Conservation (phyloP, 2,113 vertebrate genomes). For the Rhea americana region DNA sequence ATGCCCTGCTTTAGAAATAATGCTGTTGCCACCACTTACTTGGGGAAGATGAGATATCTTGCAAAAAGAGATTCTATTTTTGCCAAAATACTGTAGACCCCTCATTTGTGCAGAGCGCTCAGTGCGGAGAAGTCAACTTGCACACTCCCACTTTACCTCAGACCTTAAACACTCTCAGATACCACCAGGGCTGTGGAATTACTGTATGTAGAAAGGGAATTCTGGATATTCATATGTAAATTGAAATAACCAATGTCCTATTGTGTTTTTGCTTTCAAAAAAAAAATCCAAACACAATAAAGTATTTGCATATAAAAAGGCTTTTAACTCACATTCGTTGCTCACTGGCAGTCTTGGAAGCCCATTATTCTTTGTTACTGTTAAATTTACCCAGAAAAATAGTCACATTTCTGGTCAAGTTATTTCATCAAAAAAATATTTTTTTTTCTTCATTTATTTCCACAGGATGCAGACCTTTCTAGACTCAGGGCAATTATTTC, state of each 20-base stretch:
- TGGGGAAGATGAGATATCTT: neutral
- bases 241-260: neutral
- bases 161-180: neutral
- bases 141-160: neutral
- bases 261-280: slow-evolving; percentile 7
- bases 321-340: slow-evolving; percentile 33
- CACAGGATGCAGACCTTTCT: slow-evolving; percentile 22
- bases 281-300: neutral
- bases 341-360: slow-evolving; percentile 8
- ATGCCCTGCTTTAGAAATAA: neutral
- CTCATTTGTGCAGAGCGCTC: neutral
- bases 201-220: slow-evolving; percentile 22
- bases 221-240: slow-evolving; percentile 18
- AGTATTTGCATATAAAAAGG: slow-evolving; percentile 33
- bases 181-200: neutral
- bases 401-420: slow-evolving; percentile 32
- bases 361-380: slow-evolving; percentile 22
- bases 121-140: neutral
- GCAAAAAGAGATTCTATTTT: neutral
- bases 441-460: slow-evolving; percentile 60
- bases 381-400: slow-evolving; percentile 52
- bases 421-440: slow-evolving; percentile 51
- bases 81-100: neutral
- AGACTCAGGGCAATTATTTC: neutral
- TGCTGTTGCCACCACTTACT: neutral